phyloP scores from a whole-genome alignment of 2,113 vertebrate genomes.

The Tichodroma muraria region DNA sequence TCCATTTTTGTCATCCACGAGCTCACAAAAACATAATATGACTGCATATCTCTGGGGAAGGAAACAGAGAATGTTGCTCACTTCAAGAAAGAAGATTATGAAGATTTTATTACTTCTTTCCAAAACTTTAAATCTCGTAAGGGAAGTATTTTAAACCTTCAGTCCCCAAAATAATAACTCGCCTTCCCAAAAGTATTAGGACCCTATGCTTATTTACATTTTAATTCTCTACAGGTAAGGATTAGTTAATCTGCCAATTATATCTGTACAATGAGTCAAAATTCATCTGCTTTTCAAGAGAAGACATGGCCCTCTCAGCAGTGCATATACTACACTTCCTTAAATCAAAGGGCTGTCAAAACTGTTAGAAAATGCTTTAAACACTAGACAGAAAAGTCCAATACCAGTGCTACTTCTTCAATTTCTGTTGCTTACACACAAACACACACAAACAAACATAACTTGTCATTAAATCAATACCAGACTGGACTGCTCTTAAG shows the following conservation, averaged over 20 bases:
- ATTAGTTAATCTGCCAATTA: not conserved
- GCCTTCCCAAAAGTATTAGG: not conserved
- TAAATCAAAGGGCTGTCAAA: not conserved
- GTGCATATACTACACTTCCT: not conserved
- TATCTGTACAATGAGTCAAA: not conserved
- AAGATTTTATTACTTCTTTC: not conserved
- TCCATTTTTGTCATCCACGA: slow-evolving; percentile 99
- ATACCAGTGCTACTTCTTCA: not conserved
- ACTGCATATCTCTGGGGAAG: slow-evolving; percentile 89
- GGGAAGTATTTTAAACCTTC: not conserved
- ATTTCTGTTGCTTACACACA: not conserved
- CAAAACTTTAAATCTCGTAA: not conserved
- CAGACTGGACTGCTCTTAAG: not conserved
- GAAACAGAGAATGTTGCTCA: not conserved
- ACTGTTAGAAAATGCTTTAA: not conserved
- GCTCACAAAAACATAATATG: slow-evolving; percentile 95
- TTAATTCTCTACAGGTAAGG: not conserved
- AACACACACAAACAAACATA: not conserved
- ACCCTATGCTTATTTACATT: not conserved
- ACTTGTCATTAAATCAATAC: not conserved
- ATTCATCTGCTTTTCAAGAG: not conserved
- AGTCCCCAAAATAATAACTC: not conserved
- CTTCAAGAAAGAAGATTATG: not conserved
- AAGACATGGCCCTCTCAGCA: not conserved
- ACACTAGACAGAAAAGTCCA: not conserved